Evolutionary conservation across 2,797 vertebrate genomes (phyloP), one percentile per base, ranked within the genome.

Genomic region (Setipinna tenuifilis): DNA sequence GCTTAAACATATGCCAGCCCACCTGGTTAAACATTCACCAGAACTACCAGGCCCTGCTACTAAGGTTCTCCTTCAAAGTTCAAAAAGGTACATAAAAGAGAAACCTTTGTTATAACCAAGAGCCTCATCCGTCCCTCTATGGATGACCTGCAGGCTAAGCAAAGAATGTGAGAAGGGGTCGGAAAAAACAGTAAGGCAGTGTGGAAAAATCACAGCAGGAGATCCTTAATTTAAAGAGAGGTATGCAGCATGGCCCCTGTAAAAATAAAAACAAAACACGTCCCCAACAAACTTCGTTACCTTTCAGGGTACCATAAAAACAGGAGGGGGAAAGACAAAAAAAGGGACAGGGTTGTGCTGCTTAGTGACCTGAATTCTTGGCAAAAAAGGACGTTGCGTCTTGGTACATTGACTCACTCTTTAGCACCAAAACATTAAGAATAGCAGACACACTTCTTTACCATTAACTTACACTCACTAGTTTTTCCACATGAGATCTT

Each of bases 201-300:
- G 31, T 75, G 68, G 68, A 68, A 75, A 75, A 75, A 75, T 75
- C 68, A 48, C 84, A 87, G 83, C 85, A 9, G 85, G 44, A n/a
- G 62, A 86, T 57, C 81, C 87, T 91, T 90, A 88, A 92, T 88
- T 75, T 88, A 89, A 87, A 87, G 85, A 23, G 58, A 90, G 89
- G 91, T 90, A 93, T 91, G 90, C 88, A 85, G 81, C 88, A 86
- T 87, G 82, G 58, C 48, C 86, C 88, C 87, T 85, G 88, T n/a
- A n/a, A n/a, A n/a, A n/a, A n/a, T 91, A 92, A 91, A 91, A 46
- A 85, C 84, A 1, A 82, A 2, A 68, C 62, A 68, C 62, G 68
- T 21, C 85, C 88, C 86, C 91, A 85, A 92, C 88, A 89, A 87
- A 87, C 89, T 90, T 3, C 86, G 90, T 81, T 86, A 89, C 87